phyloP scores from a whole-genome alignment of 2,888 invertebrate genomes.

The Euplagia quadripunctaria region DNA sequence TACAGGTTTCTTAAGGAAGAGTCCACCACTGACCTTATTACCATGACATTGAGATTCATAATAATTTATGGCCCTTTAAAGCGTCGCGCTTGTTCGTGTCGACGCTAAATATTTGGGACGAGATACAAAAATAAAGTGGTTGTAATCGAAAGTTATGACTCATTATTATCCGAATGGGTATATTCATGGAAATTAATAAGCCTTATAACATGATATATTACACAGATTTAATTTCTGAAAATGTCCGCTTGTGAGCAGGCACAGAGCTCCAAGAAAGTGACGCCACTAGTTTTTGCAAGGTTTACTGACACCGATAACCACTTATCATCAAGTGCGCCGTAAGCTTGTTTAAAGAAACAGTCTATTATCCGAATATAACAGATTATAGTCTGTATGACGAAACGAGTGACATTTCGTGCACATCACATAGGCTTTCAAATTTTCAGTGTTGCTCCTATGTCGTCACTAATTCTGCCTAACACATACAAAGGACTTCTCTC shows the following conservation, averaged over 20 bases:
- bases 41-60: constrained; percentile 39
- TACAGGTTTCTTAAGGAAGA: not conserved
- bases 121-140: constrained; percentile 27
- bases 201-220: not conserved
- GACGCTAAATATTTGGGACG: constrained; percentile 33
- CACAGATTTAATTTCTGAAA: not conserved
- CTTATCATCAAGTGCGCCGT: too few relatives aligned
- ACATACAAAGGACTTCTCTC: too few relatives aligned
- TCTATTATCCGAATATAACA: not conserved
- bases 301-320: not conserved
- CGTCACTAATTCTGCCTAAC: too few relatives aligned
- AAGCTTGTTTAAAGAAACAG: not conserved
- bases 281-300: not conserved
- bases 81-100: constrained; percentile 12
- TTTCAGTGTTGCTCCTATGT: too few relatives aligned
- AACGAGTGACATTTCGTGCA: too few relatives aligned
- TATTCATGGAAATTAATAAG: not conserved
- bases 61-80: constrained; percentile 41
- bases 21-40: constrained; percentile 39
- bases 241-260: too few relatives aligned
- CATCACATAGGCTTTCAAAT: too few relatives aligned
- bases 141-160: constrained; percentile 14
- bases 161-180: not conserved
- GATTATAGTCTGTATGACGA: too few relatives aligned
- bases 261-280: not conserved